Evolutionary conservation across 2,888 invertebrate species (phyloP).

Genomic region (Augiades crinisus): DNA sequence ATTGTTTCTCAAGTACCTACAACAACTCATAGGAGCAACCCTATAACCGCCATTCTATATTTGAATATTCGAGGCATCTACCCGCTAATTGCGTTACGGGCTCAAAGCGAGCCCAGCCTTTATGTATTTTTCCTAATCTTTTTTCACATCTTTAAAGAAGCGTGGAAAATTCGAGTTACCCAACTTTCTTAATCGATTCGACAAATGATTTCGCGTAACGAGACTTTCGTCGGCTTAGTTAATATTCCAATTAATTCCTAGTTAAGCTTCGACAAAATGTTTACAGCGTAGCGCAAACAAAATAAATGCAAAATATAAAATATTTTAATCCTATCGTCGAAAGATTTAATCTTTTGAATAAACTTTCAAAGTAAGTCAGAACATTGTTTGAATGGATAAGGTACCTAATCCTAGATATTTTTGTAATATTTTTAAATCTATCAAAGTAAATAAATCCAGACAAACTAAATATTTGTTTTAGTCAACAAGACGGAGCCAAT

Average conservation of each 20-base stretch:
- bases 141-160: background rate
- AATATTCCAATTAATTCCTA: background rate
- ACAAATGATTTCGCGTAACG: background rate
- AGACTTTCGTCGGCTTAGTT: background rate
- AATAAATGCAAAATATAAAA: too few species aligned
- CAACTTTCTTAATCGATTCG: background rate
- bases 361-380: too few species aligned
- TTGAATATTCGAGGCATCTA: slow-evolving; percentile 28
- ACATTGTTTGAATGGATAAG: too few species aligned
- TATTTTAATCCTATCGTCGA: too few species aligned
- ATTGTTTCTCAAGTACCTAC: background rate
- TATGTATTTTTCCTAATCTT: background rate
- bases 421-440: too few species aligned
- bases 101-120: background rate
- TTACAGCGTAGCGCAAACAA: background rate
- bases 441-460: too few species aligned
- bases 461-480: too few species aligned
- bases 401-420: too few species aligned
- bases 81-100: slow-evolving; percentile 29
- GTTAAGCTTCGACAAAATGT: background rate
- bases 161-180: background rate
- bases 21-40: background rate
- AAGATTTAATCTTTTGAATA: too few species aligned
- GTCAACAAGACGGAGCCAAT: too few species aligned
- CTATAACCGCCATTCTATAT: background rate